Evolutionary conservation across 2,113 vertebrate genomes (phyloP), one percentile per base, ranked within the genome.

Genomic region (Mormyrus lacerda): DNA sequence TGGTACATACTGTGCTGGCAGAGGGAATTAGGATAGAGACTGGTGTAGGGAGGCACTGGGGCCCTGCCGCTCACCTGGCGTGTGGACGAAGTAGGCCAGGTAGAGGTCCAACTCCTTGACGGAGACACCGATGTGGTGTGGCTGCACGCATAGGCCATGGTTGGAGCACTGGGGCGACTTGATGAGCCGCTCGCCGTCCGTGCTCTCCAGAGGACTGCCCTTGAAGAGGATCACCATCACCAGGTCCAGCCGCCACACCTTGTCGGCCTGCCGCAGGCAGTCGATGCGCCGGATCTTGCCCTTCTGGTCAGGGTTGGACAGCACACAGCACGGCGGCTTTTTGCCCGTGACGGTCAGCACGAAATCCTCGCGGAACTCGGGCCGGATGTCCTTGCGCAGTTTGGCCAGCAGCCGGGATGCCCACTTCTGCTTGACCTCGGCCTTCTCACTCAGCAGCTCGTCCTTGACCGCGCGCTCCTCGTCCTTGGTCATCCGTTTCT

Each of bases 61-160:
- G 88, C 47, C 47, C 85, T 53, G 89, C 88, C 91, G 94, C 98
- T 95, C 97, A 99, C 98, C 98, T 99, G 98, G 98, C 93, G 97
- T 96, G 96, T 99, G 98, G 96, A 99, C 97, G 94, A 99, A 99
- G 96, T 99, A 99, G 94, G 98, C 98, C 97, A 99, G 97, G 97
- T 99, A 99, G 95, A 99, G 97, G 97, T 99, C 98, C 95, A 99
- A 97, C 95, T 99, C 98, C 95, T 99, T 99, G 96, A 99, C 98
- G 90, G 98, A 99, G 94, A 99, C 98, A 93, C 98, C 98, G 95
- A 99, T 99, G 95, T 99, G 97, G 95, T 99, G 98, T 91, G 97
- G 98, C 96, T 99, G 98, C 93, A 99, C 98, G 21, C 98, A 99
- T 95, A 99, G 96, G 96, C 97, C 97, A 93, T 97, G 97, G 96